Base-by-base conservation (phyloP, 2,888 invertebrate species). In the Bembecia ichneumoniformis region DNA sequence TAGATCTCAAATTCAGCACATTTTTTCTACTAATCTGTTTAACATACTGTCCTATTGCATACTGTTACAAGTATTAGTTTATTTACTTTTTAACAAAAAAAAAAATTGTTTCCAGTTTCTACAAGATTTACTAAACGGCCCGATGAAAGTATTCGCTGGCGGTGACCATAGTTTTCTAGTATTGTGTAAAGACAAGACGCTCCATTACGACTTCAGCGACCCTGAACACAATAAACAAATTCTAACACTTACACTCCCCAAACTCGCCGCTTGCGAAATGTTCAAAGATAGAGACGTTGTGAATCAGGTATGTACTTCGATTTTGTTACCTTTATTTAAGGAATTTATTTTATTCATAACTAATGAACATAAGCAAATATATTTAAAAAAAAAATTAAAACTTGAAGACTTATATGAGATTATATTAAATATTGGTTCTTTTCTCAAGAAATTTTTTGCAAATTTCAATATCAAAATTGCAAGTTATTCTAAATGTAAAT, bases 131-230 rank as follows among this genome's bases (percentile, higher is more conserved):
- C 74, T 82, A 59, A 74, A 65, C 50, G 83, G 89, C 5, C 82
- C 91, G 0, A 86, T 89, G 51, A 88, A 88, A 59, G 89, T 96
- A 60, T 94, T 90, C 66, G 92, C 93, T 20, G 97, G 97, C 3
- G 96, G 97, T 5, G 95, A 97, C 82, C 95, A 96, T 68, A 95
- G 95, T 62, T 94, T 97, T 71, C 91, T 94, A 4, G 89, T 92
- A 2, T 89, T 94, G 14, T 86, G 88, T 17, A 66, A 68, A 2
- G 80, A 77, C 10, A 75, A 63, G 40, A 45, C 56, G 48, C 66
- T 81, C 15, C 87, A 91, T 0, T 88, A 88, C 36, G 96, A 96
- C 76, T 91, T 88, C 62, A 88, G 96, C 47, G 59, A 81, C 3
- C 84, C 89, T 46, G 83, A 90, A 10, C 63, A 77, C 4, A 74